These are phyloP conservation scores for Gymnogyps californianus DNA, from an alignment of 2,113 vertebrate species.

Conservation along the genomic window DNA sequence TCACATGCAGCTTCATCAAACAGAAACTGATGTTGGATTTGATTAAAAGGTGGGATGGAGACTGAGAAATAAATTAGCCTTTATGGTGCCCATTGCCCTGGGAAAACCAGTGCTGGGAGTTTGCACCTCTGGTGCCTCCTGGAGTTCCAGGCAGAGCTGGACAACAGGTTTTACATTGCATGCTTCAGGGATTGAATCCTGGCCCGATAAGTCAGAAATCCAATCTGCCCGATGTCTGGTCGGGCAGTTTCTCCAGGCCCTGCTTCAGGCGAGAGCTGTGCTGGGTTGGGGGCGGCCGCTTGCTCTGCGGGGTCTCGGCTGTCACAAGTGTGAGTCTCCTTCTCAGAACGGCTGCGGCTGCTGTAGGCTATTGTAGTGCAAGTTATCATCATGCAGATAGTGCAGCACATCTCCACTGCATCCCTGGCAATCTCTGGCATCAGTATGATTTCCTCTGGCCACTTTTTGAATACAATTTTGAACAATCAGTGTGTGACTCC, in stretches of 20 bases:
- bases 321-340: background rate
- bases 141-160: background rate
- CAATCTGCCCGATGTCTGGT: background rate
- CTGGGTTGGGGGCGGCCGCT: fast-evolving
- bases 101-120: background rate
- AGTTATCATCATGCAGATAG: background rate
- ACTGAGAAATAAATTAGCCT: background rate
- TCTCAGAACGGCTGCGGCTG: too few species aligned
- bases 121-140: background rate
- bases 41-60: background rate
- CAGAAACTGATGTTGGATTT: background rate
- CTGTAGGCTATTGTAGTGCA: background rate
- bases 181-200: background rate
- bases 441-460: background rate
- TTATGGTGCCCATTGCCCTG: background rate
- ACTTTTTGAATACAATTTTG: background rate
- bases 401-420: background rate
- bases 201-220: background rate
- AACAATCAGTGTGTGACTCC: background rate
- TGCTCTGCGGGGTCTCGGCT: fast-evolving
- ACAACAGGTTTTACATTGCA: fast-evolving
- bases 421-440: background rate
- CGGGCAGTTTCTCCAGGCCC: background rate
- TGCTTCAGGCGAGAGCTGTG: background rate
- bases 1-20: background rate